Percentiles rank a stretch among this genome's conserved stretches.
phyloP scores from a whole-genome alignment of 92 coral and sea anemone species.

The Palythoa heliodiscus region DNA sequence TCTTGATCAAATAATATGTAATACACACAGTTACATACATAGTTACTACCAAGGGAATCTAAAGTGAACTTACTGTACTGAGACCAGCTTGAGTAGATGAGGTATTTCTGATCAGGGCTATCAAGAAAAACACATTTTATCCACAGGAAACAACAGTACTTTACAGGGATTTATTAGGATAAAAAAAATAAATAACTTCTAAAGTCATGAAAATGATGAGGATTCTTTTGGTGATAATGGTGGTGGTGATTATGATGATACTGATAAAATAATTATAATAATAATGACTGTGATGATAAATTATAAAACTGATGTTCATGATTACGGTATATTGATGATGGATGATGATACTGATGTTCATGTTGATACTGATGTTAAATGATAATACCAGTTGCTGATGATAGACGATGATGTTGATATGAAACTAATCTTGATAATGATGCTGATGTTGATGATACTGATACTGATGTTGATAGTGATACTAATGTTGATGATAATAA shows the following conservation, averaged over 20 bases:
- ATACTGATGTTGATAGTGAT: too few relatives aligned
- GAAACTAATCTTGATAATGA: too few relatives aligned
- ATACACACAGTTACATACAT: not conserved
- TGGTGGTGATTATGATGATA: not conserved
- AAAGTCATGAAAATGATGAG: not conserved
- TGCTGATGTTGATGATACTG: not conserved
- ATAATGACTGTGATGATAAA: not conserved
- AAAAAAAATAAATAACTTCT: too few relatives aligned
- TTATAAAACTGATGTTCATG: not conserved
- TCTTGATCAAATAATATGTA: too few relatives aligned
- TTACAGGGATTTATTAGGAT: too few relatives aligned
- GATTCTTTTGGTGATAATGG: not conserved
- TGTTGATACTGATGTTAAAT: not conserved
- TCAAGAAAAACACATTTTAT: not conserved
- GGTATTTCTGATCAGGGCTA: slow-evolving; percentile 92
- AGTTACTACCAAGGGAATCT: not conserved
- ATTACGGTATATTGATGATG: not conserved
- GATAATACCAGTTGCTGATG: not conserved
- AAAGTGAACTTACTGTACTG: slow-evolving; percentile 73
- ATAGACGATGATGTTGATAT: too few relatives aligned
- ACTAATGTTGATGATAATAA: not conserved
- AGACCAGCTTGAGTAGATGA: slow-evolving; percentile 98
- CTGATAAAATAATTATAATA: not conserved
- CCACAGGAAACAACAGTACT: too few relatives aligned
- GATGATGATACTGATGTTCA: not conserved